These are phyloP conservation scores for Bucorvus abyssinicus DNA, from an alignment of 2,797 vertebrate species.

Conservation along the genomic window DNA sequence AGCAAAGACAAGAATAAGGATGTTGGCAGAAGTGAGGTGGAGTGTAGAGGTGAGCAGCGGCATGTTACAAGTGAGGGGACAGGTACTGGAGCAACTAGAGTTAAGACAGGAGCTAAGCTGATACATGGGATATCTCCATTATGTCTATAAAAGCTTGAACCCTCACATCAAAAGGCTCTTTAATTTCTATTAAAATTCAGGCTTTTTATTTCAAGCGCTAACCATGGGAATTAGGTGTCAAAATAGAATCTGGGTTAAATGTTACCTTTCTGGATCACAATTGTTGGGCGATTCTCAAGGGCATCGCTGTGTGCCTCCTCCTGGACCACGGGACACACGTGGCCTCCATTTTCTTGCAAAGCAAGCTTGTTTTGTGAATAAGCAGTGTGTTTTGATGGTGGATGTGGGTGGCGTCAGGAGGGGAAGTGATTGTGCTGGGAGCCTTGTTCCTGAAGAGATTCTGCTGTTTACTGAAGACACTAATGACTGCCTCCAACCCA, in stretches of 20 bases:
- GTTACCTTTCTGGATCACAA: background rate
- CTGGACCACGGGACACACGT: accelerated
- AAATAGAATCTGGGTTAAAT: background rate
- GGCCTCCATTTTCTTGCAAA: background rate
- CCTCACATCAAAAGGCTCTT: background rate
- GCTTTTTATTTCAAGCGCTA: background rate
- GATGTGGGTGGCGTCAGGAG: constrained; percentile 1
- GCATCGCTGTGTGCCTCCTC: background rate
- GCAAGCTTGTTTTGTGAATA: background rate
- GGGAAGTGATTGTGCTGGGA: background rate
- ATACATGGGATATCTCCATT: background rate
- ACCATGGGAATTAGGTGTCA: background rate
- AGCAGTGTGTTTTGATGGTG: background rate
- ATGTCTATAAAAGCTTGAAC: background rate
- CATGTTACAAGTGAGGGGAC: background rate
- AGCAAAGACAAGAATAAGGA: background rate
- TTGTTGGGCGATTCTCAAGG: background rate
- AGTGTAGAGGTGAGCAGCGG: background rate
- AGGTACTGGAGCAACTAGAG: background rate
- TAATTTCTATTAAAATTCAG: background rate
- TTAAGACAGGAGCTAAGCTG: accelerated
- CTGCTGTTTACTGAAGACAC: background rate
- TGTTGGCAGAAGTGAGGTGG: background rate
- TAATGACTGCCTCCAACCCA: background rate
- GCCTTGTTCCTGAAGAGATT: background rate